These are phyloP conservation scores for Thyatira batis DNA, from an alignment of 2,888 invertebrate genomes.

Conservation along the genomic window DNA sequence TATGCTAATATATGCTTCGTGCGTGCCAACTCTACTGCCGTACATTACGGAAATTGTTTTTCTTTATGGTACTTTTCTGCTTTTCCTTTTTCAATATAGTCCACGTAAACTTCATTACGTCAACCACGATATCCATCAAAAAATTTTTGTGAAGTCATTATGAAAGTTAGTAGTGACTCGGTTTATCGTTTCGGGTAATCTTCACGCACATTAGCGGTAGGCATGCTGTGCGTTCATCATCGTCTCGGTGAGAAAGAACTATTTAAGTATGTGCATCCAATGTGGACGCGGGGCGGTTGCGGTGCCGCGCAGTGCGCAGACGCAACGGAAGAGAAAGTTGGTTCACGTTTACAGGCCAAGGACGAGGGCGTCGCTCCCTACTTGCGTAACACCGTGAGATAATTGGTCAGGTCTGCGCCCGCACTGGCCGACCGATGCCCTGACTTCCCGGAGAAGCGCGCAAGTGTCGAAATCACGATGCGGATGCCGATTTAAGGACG, in stretches of 20 bases:
- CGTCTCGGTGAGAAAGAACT: not conserved
- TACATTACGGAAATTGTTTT: constrained; percentile 27
- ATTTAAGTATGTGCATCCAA: constrained; percentile 2
- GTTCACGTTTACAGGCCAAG: constrained; percentile 60
- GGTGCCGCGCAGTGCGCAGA: constrained; percentile 31
- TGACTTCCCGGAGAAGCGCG: constrained; percentile 16
- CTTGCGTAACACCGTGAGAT: constrained; percentile 62
- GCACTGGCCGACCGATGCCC: constrained; percentile 18
- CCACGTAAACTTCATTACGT: not conserved
- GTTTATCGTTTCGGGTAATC: constrained; percentile 41
- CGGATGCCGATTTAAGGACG: constrained; percentile 67
- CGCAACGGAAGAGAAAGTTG: constrained; percentile 69
- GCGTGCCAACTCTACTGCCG: constrained; percentile 11
- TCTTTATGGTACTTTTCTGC: constrained; percentile 2
- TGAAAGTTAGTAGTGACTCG: not conserved
- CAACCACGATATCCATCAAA: not conserved
- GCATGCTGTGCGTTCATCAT: not conserved
- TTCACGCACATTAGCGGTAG: constrained; percentile 24
- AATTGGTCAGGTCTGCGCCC: constrained; percentile 33
- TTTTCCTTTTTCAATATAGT: constrained; percentile 6
- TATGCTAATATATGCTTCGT: constrained; percentile 31
- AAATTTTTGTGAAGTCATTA: not conserved
- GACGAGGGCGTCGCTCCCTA: constrained; percentile 73
- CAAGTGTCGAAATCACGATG: constrained; percentile 60
- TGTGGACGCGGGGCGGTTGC: not conserved